phyloP scores from a whole-genome alignment of 2,797 vertebrate genomes.

The Lepilemur ruficaudatus region DNA sequence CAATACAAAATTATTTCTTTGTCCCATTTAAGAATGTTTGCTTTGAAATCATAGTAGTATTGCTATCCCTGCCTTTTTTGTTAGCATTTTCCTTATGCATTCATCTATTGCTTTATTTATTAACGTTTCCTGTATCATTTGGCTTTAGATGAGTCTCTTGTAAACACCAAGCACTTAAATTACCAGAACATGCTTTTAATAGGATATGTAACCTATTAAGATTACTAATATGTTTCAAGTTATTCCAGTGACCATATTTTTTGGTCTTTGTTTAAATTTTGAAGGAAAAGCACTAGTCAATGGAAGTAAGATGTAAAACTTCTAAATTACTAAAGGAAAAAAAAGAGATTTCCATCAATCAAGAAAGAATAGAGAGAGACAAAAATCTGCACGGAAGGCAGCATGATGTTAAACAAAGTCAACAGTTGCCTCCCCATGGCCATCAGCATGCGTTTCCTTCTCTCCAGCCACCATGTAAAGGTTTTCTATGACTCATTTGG shows the following conservation, averaged over 20 bases:
- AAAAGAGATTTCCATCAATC: not conserved
- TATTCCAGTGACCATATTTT: not conserved
- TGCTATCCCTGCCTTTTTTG: too few relatives aligned
- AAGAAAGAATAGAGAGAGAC: not conserved
- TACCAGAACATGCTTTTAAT: not conserved
- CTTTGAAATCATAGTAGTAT: not conserved
- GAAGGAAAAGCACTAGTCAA: not conserved
- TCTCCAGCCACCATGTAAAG: not conserved
- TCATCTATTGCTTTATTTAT: not conserved
- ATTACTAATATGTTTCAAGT: not conserved
- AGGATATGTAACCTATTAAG: not conserved
- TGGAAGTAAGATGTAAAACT: not conserved
- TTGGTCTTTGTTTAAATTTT: not conserved
- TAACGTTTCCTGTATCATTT: not conserved
- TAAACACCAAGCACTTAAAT: not conserved
- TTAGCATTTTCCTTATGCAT: not conserved
- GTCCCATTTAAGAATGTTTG: not conserved
- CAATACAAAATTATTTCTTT: not conserved
- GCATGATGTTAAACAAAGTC: too few relatives aligned
- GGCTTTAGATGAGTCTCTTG: not conserved
- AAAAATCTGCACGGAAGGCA: too few relatives aligned
- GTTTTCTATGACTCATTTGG: not conserved
- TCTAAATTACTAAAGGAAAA: not conserved
- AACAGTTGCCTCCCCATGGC: not conserved
- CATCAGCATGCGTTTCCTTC: not conserved